Evolutionary conservation across 2,113 vertebrate species (phyloP).

Genomic region (Varanus komodoensis): DNA sequence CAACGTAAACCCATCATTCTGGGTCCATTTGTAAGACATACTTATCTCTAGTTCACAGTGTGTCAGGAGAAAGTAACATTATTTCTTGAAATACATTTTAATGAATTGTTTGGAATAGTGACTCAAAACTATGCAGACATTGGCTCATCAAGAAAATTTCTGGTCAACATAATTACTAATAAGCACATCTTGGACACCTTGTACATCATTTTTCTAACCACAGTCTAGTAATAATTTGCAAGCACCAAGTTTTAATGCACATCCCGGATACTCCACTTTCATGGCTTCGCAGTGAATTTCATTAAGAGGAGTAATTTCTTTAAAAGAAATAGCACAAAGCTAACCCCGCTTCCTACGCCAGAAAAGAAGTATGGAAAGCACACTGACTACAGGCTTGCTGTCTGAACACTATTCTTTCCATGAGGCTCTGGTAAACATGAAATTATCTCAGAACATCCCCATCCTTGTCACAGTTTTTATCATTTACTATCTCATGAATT

Average conservation of each 20-base stretch:
- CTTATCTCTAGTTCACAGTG: background rate
- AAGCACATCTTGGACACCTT: background rate
- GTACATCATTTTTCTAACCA: constrained; percentile 15
- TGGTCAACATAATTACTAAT: background rate
- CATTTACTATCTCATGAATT: background rate
- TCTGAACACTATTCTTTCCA: background rate
- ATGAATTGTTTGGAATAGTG: background rate
- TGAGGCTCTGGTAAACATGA: background rate
- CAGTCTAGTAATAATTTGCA: background rate
- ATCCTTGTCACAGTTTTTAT: background rate
- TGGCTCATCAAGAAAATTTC: background rate
- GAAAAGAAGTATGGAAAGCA: background rate
- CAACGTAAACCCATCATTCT: constrained; percentile 37
- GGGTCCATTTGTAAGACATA: background rate
- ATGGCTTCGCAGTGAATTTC: background rate
- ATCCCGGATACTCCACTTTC: background rate
- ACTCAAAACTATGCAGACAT: background rate
- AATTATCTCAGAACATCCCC: background rate
- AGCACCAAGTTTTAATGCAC: background rate
- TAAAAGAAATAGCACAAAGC: background rate
- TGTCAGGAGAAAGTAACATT: background rate
- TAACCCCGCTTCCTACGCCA: background rate
- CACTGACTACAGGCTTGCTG: background rate
- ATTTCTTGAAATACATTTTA: background rate
- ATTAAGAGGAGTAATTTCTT: background rate